Evolutionary conservation across 30 jellyfish, hydroid and myxozoan species (phyloP), one percentile per base, ranked within the genome.

Genomic region (Turritopsis rubra): DNA sequence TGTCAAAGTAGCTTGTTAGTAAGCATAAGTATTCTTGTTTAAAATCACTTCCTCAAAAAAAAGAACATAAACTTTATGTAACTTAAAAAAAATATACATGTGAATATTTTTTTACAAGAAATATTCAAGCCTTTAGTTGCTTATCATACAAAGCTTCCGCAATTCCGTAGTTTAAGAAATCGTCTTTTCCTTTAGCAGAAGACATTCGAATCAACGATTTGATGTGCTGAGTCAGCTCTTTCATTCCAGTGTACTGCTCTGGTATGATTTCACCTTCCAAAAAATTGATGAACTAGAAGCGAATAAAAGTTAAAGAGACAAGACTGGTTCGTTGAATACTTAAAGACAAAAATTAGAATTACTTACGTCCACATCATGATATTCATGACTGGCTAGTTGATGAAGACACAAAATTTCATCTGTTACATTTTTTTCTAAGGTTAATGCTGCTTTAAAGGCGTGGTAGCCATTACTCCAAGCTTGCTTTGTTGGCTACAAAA

Each of bases 181-280:
- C 80, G 26, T 53, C 65, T 53, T 80, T 80, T 80, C 87, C 87
- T 52, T 77, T 77, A 16, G 77, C 28, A 9, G 87, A 80, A 52
- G 79, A 0, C 79, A 83, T 29, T 54, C 79, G 74, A 22, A 18
- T 13, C 79, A 83, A 22, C 8, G 87, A 72, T 52, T 83, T 72
- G 79, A 83, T 70, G 20, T 83, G 87, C 22, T 52, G 74, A 20
- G 52, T 52, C 29, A 83, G 19, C n/a, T 72, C 71, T 1, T 73
- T 83, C 87, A 83, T 52, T 29, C 87, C 72, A 3, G 87, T 1
- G 66, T 71, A 83, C 79, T 83, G 90, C 54, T 83, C 90, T 24
- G 90, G 90, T 16, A 83, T 83, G 21, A 83, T 66, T 20, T 72
- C 83, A 52, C 90, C 86, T 73, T 83, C 90, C 85, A 83, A 72